Evolutionary conservation across 2,888 invertebrate species (phyloP), one percentile per base, ranked within the genome.

Genomic region (Harpagoxenus sublaevis): DNA sequence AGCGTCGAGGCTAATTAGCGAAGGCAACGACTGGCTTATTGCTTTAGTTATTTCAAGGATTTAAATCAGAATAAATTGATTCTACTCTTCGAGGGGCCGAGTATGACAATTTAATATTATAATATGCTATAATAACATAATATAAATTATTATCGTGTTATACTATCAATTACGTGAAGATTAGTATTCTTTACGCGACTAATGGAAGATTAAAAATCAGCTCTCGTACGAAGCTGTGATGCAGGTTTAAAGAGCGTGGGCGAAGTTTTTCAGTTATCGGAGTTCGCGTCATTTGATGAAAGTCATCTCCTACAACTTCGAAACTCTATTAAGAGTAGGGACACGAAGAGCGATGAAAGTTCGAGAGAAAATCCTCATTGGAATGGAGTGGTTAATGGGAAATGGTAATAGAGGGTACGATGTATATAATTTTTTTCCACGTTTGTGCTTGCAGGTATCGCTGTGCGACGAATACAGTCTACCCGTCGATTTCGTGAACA

Each of bases 391-490:
- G 68, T 57, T 82, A 68, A 74, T 63, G 42, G 57, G 51, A 75
- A 57, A 77, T 66, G 75, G 75, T 83, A 81, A 81, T 84, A 65
- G 35, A n/a, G 62, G 15, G 60, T 45, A 1, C 31, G 39, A 51
- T 77, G 10, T 63, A 83, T 28, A 70, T 65, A 28, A 35, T 53
- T 53, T 68, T 45, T 12, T 45, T 12, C 31, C 12, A 28, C 42
- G 28, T 31, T 78, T 55, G 18, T 78, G 18, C 28, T 96, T 97
- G 3, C 96, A 98, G 98, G 97, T 98, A 93, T 97, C 98, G 89
- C 96, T 98, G 92, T 98, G 98, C 95, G 98, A 98, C 94, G 98
- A 98, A 95, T 98, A 98, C 95, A 97, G 98, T 95, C 96, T 98
- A 92, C 98, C 98, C 74, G 97, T 98, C 92, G 98, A 98, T 95